A percentile compares a stretch with the other conserved stretches of the same genome.
Evolutionary conservation across 2,888 invertebrate genomes (phyloP).

Genomic region (Phytoseiulus persimilis): DNA sequence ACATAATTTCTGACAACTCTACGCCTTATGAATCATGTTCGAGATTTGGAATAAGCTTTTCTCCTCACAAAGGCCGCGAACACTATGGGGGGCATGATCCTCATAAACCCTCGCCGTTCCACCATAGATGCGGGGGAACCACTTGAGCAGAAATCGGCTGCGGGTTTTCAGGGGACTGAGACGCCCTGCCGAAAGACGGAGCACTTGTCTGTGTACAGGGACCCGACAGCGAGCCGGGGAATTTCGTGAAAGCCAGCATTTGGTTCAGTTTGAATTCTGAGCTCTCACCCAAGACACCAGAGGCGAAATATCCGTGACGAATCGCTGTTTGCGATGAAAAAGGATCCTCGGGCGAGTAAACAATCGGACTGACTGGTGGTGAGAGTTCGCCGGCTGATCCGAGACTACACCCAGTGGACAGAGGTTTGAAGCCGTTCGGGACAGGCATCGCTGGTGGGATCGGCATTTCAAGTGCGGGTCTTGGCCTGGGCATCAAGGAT

Average conservation of each 20-base stretch:
- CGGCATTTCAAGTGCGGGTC: not conserved
- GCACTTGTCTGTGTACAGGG: not conserved
- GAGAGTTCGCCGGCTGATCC: slow-evolving; percentile 57
- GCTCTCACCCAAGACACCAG: not conserved
- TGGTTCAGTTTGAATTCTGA: not conserved
- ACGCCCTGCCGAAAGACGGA: not conserved
- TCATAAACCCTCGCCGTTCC: not conserved
- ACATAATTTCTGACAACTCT: not conserved
- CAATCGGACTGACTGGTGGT: slow-evolving; percentile 56
- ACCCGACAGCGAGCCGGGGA: not conserved
- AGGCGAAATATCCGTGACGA: not conserved
- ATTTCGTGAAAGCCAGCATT: not conserved
- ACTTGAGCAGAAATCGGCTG: not conserved
- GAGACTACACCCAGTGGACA: slow-evolving; percentile 50
- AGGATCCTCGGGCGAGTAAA: not conserved
- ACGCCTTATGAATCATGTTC: not conserved
- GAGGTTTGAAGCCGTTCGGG: slow-evolving; percentile 45
- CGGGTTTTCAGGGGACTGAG: not conserved
- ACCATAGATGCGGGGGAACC: not conserved
- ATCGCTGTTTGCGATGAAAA: not conserved
- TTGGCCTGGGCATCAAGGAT: not conserved
- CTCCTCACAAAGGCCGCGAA: too few relatives aligned
- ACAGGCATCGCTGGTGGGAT: not conserved
- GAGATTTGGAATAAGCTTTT: too few relatives aligned
- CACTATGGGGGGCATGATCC: too few relatives aligned